phyloP scores from a whole-genome alignment of 2,797 vertebrate genomes.

The Clarias platycephalus region DNA sequence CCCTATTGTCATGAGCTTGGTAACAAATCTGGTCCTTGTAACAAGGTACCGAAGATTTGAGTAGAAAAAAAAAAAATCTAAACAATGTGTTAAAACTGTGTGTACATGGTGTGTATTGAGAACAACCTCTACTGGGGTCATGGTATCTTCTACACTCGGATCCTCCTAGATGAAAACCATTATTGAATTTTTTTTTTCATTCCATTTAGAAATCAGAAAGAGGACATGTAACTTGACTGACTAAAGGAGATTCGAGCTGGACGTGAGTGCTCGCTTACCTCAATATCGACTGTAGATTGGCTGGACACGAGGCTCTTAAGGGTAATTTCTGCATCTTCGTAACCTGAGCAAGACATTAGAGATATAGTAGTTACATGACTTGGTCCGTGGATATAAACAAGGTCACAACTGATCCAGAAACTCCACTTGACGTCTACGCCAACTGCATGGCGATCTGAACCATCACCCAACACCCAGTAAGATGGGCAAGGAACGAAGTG shows the following conservation, averaged over 20 bases:
- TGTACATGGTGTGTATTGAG: not conserved
- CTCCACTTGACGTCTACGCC: not conserved
- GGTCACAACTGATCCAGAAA: not conserved
- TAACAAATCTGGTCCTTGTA: not conserved
- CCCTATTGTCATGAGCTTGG: not conserved
- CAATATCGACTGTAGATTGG: not conserved
- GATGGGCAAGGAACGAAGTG: not conserved
- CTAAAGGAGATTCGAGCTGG: not conserved
- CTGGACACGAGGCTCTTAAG: slow-evolving; percentile 1
- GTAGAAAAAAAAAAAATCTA: not conserved
- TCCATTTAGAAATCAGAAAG: not conserved
- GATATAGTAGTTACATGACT: not conserved
- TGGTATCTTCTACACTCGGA: slow-evolving; percentile 72
- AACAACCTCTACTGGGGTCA: slow-evolving; percentile 76
- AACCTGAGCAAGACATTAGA: slow-evolving; percentile 17
- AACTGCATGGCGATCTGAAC: not conserved
- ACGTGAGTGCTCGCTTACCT: not conserved
- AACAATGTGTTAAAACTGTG: not conserved
- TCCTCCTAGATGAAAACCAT: slow-evolving; percentile 67
- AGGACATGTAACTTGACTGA: not conserved
- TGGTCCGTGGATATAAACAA: not conserved
- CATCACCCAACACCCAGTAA: not conserved
- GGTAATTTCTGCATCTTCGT: slow-evolving; percentile 24
- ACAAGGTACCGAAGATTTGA: not conserved
- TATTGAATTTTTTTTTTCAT: not conserved